These are phyloP conservation scores for Oscheius myriophilus DNA, from an alignment of 2,888 invertebrate species.

Conservation along the genomic window DNA sequence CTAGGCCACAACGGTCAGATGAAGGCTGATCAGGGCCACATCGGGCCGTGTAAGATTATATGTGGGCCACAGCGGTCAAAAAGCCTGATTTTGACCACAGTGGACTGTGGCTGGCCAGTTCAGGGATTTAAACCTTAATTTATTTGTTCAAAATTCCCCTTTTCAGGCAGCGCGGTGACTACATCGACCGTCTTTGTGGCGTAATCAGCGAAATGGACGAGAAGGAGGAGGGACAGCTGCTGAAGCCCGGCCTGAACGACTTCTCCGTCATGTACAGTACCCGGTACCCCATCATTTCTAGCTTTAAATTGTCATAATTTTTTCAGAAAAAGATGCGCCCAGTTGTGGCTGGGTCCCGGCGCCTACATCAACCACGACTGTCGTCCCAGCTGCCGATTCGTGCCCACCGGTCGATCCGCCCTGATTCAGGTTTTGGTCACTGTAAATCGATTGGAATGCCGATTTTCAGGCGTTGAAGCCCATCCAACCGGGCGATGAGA, in stretches of 20 bases:
- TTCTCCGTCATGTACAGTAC: conserved; percentile 99
- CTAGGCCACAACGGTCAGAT: too few relatives aligned
- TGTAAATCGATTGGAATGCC: background rate
- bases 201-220: conserved; percentile 95
- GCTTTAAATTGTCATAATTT: background rate
- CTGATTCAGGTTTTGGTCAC: conserved; percentile 77
- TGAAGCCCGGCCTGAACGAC: conserved; percentile 88
- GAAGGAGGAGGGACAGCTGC: conserved; percentile 88
- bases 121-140: background rate
- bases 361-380: conserved; percentile 99
- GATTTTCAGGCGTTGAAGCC: conserved; percentile 85
- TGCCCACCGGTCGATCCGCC: conserved; percentile 94
- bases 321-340: conserved; percentile 88
- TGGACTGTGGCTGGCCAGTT: too few relatives aligned
- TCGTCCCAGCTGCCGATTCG: conserved; percentile 95
- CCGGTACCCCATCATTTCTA: conserved; percentile 72
- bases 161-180: conserved; percentile 84
- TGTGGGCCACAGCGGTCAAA: too few relatives aligned
- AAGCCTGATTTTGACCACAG: too few relatives aligned
- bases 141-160: background rate
- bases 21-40: too few relatives aligned
- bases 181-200: conserved; percentile 92
- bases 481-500: conserved; percentile 93
- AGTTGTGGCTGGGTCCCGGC: conserved; percentile 97
- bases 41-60: too few relatives aligned